A percentile compares a stretch with the other conserved stretches of the same genome.
These are phyloP conservation scores for Lasioglossum zephyrum DNA, from an alignment of 2,888 invertebrate species.

Conservation along the genomic window DNA sequence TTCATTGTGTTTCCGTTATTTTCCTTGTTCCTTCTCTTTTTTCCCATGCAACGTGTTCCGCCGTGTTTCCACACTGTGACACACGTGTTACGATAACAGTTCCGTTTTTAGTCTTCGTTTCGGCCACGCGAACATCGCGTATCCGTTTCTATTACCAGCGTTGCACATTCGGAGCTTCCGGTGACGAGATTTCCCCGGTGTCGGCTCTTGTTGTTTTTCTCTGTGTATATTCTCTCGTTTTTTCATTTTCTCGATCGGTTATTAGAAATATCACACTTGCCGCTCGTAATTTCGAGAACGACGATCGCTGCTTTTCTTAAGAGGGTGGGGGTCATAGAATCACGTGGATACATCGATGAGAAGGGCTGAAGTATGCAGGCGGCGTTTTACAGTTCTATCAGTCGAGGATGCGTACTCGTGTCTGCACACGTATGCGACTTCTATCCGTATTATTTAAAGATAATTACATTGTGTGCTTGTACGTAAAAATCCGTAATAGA, in stretches of 20 bases:
- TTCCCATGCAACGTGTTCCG: background rate
- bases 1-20: background rate
- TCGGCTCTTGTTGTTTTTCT: background rate
- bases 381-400: conserved; percentile 23
- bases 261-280: conserved; percentile 53
- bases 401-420: conserved; percentile 14
- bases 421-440: conserved; percentile 10
- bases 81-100: background rate
- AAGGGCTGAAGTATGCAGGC: conserved; percentile 35
- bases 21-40: background rate
- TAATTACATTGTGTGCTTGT: conserved; percentile 4
- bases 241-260: conserved; percentile 29
- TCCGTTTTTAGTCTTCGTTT: background rate
- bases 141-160: background rate
- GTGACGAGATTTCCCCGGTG: background rate
- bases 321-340: conserved; percentile 33
- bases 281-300: conserved; percentile 33
- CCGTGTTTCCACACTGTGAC: background rate
- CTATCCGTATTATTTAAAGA: conserved; percentile 9
- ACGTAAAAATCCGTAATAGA: conserved; percentile 3
- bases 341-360: conserved; percentile 49
- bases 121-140: background rate
- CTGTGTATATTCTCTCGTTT: conserved; percentile 14
- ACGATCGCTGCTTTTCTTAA: conserved; percentile 31
- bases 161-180: background rate